A percentile compares a stretch with the other conserved stretches of the same genome.
Evolutionary conservation across 2,797 vertebrate genomes (phyloP).

Genomic region (Leuciscus waleckii): DNA sequence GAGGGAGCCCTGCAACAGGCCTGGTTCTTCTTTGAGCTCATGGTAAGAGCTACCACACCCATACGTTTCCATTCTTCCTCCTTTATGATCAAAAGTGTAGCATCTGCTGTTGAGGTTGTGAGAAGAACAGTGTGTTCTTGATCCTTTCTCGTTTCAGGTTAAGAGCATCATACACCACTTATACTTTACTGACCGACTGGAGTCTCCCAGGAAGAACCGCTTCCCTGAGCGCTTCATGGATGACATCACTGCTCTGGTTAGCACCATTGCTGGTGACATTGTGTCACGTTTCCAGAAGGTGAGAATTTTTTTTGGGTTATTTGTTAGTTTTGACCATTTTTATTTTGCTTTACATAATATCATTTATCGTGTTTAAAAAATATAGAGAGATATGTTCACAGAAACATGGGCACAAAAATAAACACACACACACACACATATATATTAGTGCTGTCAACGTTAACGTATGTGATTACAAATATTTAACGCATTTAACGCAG

Average conservation of each 20-base stretch:
- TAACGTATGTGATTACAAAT: too few relatives aligned
- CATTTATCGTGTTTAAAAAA: too few relatives aligned
- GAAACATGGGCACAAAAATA: too few relatives aligned
- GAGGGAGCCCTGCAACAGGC: constrained; percentile 96
- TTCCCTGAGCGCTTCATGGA: constrained; percentile 99
- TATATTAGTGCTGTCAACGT: too few relatives aligned
- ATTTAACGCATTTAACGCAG: too few relatives aligned
- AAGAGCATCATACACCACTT: constrained; percentile 99
- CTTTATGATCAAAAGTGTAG: neutral
- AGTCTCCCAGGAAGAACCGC: constrained; percentile 91
- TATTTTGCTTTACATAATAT: too few relatives aligned
- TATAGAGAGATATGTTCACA: too few relatives aligned
- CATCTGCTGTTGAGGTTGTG: neutral
- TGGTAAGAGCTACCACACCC: constrained; percentile 82
- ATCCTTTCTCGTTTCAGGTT: constrained; percentile 78
- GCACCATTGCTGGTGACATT: constrained; percentile 95
- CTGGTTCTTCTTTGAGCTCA: constrained; percentile 99
- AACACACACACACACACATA: too few relatives aligned
- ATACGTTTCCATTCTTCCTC: neutral
- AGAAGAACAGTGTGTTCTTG: neutral
- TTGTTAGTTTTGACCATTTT: neutral
- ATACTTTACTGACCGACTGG: constrained; percentile 95
- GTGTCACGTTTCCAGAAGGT: constrained; percentile 98
- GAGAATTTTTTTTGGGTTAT: neutral
- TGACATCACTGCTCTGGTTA: constrained; percentile 94